Evolutionary conservation across 2,113 vertebrate species (phyloP).

Genomic region (Larimichthys crocea): DNA sequence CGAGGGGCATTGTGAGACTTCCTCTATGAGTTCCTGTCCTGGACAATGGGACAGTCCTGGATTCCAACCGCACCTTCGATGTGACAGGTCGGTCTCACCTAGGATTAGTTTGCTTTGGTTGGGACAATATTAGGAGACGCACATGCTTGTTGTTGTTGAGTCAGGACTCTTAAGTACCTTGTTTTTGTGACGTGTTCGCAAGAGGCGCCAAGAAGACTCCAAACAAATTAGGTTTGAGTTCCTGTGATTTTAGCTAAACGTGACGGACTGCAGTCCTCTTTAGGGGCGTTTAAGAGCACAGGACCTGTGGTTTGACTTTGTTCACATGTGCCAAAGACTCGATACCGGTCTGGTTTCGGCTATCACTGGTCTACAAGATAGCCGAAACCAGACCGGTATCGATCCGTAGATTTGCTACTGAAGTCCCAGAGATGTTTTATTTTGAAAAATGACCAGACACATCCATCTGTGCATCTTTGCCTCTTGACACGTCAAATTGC

Average conservation of each 20-base stretch:
- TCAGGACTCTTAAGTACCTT: not conserved
- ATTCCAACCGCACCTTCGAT: not conserved
- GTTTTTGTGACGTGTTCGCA: constrained; percentile 1
- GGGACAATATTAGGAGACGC: not conserved
- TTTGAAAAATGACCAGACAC: too few relatives aligned
- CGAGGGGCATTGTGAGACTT: constrained; percentile 71
- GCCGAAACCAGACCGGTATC: too few relatives aligned
- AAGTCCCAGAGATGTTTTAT: too few relatives aligned
- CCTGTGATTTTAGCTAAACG: constrained; percentile 6
- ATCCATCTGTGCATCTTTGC: too few relatives aligned
- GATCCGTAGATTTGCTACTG: too few relatives aligned
- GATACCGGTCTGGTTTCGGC: not conserved
- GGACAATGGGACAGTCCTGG: constrained; percentile 72
- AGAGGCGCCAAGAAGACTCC: not conserved
- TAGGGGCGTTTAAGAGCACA: not conserved
- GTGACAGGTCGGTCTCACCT: not conserved
- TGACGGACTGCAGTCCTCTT: not conserved
- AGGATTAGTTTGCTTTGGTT: not conserved
- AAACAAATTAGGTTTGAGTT: constrained; percentile 19
- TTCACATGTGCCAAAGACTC: not conserved
- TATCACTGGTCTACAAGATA: not conserved
- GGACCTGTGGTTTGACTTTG: not conserved
- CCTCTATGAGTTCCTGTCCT: constrained; percentile 73
- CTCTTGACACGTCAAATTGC: too few relatives aligned
- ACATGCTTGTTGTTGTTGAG: not conserved